A percentile compares a stretch with the other conserved stretches of the same genome.
Conservation (phyloP, 2,888 invertebrate species). For the Odontocolon sp. region DNA sequence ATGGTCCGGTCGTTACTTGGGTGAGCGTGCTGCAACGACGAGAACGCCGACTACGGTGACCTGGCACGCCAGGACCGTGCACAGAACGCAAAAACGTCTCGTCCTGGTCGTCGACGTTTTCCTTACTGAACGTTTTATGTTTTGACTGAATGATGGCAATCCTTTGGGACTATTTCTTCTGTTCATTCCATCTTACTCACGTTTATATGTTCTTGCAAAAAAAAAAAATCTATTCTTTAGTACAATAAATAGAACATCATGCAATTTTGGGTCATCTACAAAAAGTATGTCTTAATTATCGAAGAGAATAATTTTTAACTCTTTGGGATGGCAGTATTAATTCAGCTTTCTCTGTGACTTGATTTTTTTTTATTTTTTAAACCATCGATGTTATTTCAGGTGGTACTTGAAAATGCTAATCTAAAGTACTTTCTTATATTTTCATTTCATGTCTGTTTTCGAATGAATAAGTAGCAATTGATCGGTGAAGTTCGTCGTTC, state of each 20-base stretch:
- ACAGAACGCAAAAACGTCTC: neutral
- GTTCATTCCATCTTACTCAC: neutral
- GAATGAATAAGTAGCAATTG: slow-evolving; percentile 15
- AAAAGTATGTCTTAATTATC: too few species aligned
- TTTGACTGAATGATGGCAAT: slow-evolving; percentile 26
- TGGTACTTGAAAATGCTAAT: too few species aligned
- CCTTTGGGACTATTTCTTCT: neutral
- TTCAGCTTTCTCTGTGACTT: too few species aligned
- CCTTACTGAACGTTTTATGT: slow-evolving; percentile 46
- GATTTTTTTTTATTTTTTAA: too few species aligned
- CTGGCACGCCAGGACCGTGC: neutral
- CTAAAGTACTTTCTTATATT: neutral
- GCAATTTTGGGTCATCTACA: too few species aligned
- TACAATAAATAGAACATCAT: too few species aligned
- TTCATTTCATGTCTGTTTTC: slow-evolving; percentile 10
- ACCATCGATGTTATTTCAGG: too few species aligned
- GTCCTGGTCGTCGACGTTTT: neutral
- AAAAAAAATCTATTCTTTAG: too few species aligned
- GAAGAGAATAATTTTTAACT: too few species aligned
- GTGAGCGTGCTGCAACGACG: neutral
- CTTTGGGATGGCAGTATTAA: too few species aligned
- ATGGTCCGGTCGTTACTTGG: slow-evolving; percentile 9
- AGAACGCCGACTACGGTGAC: neutral
- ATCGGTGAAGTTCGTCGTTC: neutral
- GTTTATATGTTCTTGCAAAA: too few species aligned